Evolutionary conservation across 53 echinoderm and acorn worm species (phyloP), one percentile per base, ranked within the genome.

Genomic region (Mesocentrotus franciscanus): DNA sequence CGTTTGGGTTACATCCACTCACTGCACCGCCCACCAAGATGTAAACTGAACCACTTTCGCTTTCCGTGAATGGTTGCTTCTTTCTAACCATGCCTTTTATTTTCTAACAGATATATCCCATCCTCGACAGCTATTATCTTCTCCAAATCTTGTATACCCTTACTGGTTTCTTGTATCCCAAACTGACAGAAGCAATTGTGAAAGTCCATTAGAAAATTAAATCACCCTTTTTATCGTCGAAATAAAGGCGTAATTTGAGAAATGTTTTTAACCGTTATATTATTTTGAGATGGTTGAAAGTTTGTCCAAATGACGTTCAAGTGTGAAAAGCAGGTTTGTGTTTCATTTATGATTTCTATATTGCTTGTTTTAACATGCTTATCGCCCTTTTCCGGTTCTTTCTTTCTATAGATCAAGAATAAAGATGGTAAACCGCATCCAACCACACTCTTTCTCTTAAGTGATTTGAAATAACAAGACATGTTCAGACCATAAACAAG

Each of bases 201-300:
- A 90, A 61, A 59, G 60, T 90, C 90, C 90, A 90, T 90, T 90
- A 60, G 90, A 90, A 60, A 90, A 90, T 90, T 27, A 90, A 90
- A 90, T 90, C 22, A 49, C 42, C 2, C 84, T 30, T 90, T 90
- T 90, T 57, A 90, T 59, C 61, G 33, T 6, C 61, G 18, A 59
- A 30, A 90, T 90, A 61, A 85, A 56, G 24, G 58, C 30, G 90
- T 90, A 27, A 90, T 60, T 59, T 60, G 90, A 90, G 90, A 90
- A 13, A 30, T 90, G 84, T 84, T 84, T 76, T 12, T 55, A 42
- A 55, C 84, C 55, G 17, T 84, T 24, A 22, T 22, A 49, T 49
- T 49, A 18, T 49, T 78, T 84, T 35, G 14, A 24, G 84, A 84
- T 29, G 55, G 55, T 49, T 84, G 7, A 84, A 2, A 35, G 55